Conservation (phyloP, 2,888 invertebrate genomes). For the Lasioglossum calceatum region DNA sequence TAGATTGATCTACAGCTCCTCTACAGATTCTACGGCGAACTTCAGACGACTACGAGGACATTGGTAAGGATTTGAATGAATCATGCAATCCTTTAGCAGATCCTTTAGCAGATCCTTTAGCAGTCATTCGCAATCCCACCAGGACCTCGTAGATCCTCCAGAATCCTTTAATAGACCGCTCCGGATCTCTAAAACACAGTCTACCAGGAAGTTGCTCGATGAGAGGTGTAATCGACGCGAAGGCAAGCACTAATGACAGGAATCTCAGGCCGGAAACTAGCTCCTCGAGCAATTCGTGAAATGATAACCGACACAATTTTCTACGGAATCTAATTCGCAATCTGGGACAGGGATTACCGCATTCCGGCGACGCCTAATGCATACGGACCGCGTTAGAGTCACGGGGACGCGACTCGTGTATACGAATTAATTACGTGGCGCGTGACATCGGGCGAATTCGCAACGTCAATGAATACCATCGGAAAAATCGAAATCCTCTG, state of each 20-base stretch:
- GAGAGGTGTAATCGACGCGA: neutral
- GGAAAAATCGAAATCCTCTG: neutral
- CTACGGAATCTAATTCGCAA: constrained; percentile 33
- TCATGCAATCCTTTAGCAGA: neutral
- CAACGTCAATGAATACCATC: constrained; percentile 14
- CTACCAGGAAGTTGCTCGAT: neutral
- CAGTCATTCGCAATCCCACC: neutral
- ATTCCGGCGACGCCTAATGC: constrained; percentile 5
- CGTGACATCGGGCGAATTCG: constrained; percentile 31
- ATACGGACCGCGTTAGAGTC: constrained; percentile 30
- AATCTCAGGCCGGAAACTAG: neutral
- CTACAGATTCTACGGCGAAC: no score
- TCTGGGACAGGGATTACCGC: constrained; percentile 34
- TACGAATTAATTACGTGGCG: constrained; percentile 47
- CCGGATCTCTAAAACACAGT: neutral
- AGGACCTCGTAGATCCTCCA: neutral
- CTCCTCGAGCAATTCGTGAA: constrained; percentile 28
- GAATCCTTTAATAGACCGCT: neutral
- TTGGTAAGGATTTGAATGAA: no score
- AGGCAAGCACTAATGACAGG: neutral
- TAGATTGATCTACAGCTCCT: no score
- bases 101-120: no score
- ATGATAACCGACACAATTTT: constrained; percentile 37
- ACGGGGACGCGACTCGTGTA: constrained; percentile 37
- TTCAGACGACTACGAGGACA: no score